Evolutionary conservation across 23 tunicate genomes (phyloP).

Genomic region (Corella eumyota): DNA sequence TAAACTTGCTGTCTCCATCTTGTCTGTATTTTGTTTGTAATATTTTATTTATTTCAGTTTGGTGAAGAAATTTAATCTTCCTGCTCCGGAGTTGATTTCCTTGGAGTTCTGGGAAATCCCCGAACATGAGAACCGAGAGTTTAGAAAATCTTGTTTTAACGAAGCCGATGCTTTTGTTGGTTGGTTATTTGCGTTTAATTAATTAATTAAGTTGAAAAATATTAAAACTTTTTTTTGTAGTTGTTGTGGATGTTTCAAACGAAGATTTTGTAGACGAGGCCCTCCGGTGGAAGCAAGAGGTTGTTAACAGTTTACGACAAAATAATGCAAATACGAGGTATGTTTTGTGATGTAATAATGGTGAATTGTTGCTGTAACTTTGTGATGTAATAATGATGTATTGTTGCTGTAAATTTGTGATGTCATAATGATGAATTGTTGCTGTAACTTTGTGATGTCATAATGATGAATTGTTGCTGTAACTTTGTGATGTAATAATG

Average conservation of each 20-base stretch:
- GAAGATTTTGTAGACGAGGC: conserved; percentile 23
- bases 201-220: neutral
- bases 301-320: conserved; percentile 3
- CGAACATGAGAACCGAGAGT: conserved; percentile 34
- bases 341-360: too few species aligned
- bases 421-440: too few species aligned
- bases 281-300: conserved; percentile 41
- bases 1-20: neutral
- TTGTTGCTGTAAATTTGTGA: too few species aligned
- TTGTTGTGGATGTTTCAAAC: conserved; percentile 36
- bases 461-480: too few species aligned
- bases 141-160: conserved; percentile 35
- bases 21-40: neutral
- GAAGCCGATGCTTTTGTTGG: conserved; percentile 78
- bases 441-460: too few species aligned
- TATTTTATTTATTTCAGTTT: conserved; percentile 19
- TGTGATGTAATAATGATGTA: too few species aligned
- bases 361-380: too few species aligned
- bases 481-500: too few species aligned
- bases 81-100: conserved; percentile 35
- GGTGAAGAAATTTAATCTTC: conserved; percentile 62
- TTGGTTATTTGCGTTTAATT: conserved; percentile 6
- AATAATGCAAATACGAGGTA: neutral
- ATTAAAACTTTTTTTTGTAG: conserved; percentile 11
- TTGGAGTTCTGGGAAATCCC: conserved; percentile 77